These are phyloP conservation scores for Machaerirhynchus nigripectus DNA, from an alignment of 2,113 vertebrate genomes.

Conservation along the genomic window DNA sequence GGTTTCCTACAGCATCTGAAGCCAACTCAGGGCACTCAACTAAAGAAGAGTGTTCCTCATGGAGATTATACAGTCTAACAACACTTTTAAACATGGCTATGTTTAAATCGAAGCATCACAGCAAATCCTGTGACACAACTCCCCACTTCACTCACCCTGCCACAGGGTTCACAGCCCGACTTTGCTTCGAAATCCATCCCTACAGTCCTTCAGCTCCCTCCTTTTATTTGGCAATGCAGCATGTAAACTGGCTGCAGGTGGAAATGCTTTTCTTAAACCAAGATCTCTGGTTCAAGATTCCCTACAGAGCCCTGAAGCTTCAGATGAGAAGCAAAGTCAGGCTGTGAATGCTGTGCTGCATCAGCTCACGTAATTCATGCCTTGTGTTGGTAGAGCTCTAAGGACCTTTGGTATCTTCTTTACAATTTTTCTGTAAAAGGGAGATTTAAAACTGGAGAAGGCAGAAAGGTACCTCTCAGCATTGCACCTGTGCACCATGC, in stretches of 20 bases:
- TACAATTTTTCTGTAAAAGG: background rate
- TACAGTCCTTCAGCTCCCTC: background rate
- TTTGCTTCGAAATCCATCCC: background rate
- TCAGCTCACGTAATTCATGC: background rate
- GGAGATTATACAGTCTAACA: background rate
- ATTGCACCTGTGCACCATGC: background rate
- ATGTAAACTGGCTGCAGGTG: background rate
- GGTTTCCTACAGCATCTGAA: background rate
- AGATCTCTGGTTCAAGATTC: background rate
- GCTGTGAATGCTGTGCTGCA: background rate
- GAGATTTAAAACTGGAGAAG: background rate
- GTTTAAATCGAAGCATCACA: background rate
- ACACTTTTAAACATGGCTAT: background rate
- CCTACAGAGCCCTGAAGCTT: background rate
- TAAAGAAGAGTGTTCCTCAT: background rate
- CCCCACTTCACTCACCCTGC: background rate
- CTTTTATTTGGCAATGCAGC: background rate
- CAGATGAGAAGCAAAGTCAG: background rate
- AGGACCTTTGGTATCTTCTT: background rate
- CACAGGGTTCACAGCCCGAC: background rate
- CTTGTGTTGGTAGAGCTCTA: background rate
- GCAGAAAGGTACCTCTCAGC: background rate
- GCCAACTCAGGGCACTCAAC: background rate
- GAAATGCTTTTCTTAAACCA: background rate
- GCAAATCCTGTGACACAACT: background rate